A percentile compares a stretch with the other conserved stretches of the same genome.
Conservation (phyloP, 2,888 invertebrate species). For the Tiphia femorata region DNA sequence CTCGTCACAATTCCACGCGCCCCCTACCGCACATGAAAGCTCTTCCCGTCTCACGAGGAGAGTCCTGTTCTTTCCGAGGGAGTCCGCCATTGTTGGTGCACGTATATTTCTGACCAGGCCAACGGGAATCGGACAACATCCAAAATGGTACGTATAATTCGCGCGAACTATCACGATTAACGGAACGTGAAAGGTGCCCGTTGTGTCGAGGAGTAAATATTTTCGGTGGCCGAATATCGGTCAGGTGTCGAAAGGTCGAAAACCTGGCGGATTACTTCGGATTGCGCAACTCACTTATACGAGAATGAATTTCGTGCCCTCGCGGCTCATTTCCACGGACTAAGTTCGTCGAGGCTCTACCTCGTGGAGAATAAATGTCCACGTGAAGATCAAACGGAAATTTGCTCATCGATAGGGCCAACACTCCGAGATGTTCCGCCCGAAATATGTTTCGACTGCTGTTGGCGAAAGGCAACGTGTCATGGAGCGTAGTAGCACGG, state of each 20-base stretch:
- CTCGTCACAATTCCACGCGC: slow-evolving; percentile 36
- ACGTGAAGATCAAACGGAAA: not conserved
- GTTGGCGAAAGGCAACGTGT: slow-evolving; percentile 50
- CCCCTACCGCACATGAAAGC: slow-evolving; percentile 40
- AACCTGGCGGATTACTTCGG: slow-evolving; percentile 54
- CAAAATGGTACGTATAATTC: slow-evolving; percentile 79
- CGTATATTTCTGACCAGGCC: slow-evolving; percentile 79
- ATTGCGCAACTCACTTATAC: slow-evolving; percentile 63
- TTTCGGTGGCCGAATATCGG: slow-evolving; percentile 39
- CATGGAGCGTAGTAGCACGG: slow-evolving; percentile 39
- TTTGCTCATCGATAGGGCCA: slow-evolving; percentile 4
- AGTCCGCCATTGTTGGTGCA: slow-evolving; percentile 92
- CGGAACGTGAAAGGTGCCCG: slow-evolving; percentile 21
- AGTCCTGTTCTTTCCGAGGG: slow-evolving; percentile 78
- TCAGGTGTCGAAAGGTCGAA: slow-evolving; percentile 38
- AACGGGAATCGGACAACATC: slow-evolving; percentile 85
- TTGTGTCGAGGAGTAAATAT: slow-evolving; percentile 45
- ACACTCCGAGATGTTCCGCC: slow-evolving; percentile 15
- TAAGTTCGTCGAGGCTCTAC: no score
- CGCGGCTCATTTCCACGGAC: no score
- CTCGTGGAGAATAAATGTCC: slow-evolving; percentile 12
- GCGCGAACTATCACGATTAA: slow-evolving; percentile 19
- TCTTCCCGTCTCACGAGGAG: slow-evolving; percentile 36
- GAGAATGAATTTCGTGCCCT: slow-evolving; percentile 27
- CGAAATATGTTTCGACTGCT: slow-evolving; percentile 47